Conservation (phyloP, 2,888 invertebrate species). For the Stenoptilia bipunctidactyla region DNA sequence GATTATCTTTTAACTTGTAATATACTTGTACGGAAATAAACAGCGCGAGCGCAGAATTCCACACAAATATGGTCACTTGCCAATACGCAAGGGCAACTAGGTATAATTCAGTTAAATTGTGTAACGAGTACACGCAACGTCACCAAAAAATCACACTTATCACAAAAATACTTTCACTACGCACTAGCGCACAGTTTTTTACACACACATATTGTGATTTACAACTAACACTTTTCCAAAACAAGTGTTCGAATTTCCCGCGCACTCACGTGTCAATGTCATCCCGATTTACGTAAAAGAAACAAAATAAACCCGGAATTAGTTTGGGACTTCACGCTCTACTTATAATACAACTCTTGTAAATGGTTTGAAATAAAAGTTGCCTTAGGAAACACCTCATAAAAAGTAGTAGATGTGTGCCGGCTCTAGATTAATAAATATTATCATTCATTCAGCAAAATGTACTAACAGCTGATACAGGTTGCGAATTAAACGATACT, state of each 20-base stretch:
- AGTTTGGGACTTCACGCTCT: background rate
- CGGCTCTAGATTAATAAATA: conserved; percentile 1
- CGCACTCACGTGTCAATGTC: conserved; percentile 48
- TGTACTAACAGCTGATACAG: conserved; percentile 6
- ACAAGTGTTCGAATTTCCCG: conserved; percentile 39
- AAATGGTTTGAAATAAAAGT: too few species aligned
- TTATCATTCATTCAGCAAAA: background rate
- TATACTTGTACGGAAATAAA: conserved; percentile 28
- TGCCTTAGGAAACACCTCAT: too few species aligned
- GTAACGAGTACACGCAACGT: conserved; percentile 31
- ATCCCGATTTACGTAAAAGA: conserved; percentile 11
- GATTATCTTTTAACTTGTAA: too few species aligned
- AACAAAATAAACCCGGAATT: conserved; percentile 2
- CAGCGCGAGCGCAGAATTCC: conserved; percentile 26
- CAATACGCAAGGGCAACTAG: conserved; percentile 42
- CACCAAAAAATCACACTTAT: background rate
- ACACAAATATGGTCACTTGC: conserved; percentile 41
- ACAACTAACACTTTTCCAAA: background rate
- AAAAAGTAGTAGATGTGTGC: background rate
- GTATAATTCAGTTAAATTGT: conserved; percentile 9
- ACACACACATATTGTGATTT: too few species aligned
- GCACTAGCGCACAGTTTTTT: too few species aligned
- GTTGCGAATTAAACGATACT: too few species aligned
- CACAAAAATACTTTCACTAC: background rate
- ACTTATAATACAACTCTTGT: background rate